Base-by-base conservation (phyloP, 2,113 vertebrate species). In the Hydropotes inermis region DNA sequence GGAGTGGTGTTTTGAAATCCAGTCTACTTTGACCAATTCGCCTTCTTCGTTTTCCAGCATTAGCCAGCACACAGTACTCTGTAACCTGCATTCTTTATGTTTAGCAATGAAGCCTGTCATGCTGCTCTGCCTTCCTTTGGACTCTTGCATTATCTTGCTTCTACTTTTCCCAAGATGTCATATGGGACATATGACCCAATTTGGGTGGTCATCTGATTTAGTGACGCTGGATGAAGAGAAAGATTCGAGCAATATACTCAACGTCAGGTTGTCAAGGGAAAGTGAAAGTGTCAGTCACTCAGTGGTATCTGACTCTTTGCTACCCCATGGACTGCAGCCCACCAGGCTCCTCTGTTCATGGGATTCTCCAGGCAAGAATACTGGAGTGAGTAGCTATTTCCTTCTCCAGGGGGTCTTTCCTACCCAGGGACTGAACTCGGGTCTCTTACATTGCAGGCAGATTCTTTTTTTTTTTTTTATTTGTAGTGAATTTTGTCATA, bases 61-160 rank as follows among this genome's bases (percentile, higher is more conserved):
- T 52, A 30, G 10, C 28, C 36, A 33, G 1, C 1, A 19, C 60
- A 50, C 1, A 64, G 21, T 81, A 14, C 58, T 54, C n/a, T 60
- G 14, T 70, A 50, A 23, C n/a, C 25, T 54, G 43, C 54, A n/a
- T 96, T 87, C 23, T 58, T 36, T 91, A 28, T 15, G 27, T 11
- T 95, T 36, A 33, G 45, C 54, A 88, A 47, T 13, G 67, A 86
- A 94, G 45, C 15, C 25, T 21, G 33, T 54, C 21, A 13, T 57
- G 60, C 60, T 94, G n/a, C 9, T 76, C 17, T 87, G 47, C n/a
- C 5, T 7, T 79, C 25, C 55, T 54, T 89, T 83, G 4, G 2
- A 78, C 39, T 61, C 58, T 92, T 92, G 19, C 19, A 54, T 89
- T 74, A 87, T 89, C 96, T 96, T 67, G 7, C 54, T 94, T 96